Conservation (phyloP, 2,113 vertebrate genomes). For the Lepus americanus region DNA sequence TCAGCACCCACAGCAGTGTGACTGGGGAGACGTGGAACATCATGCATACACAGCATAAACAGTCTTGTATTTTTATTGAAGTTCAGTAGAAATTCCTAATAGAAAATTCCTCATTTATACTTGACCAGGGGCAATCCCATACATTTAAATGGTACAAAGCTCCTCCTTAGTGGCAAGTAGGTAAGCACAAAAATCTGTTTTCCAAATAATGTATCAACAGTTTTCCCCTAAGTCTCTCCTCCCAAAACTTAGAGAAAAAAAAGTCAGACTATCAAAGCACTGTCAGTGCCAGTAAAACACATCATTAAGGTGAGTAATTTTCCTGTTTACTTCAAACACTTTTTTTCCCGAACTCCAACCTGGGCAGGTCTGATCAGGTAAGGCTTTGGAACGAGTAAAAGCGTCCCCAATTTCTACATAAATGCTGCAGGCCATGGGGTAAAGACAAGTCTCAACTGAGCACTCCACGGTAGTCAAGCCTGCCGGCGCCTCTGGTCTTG, state of each 20-base stretch:
- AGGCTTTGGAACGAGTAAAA: slow-evolving; percentile 90
- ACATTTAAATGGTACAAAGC: not conserved
- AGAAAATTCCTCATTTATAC: slow-evolving; percentile 29
- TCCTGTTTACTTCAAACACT: slow-evolving; percentile 91
- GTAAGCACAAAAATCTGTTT: slow-evolving; percentile 22
- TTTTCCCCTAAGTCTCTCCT: slow-evolving; percentile 49
- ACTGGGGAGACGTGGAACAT: not conserved
- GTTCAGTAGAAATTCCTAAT: not conserved
- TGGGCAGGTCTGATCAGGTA: slow-evolving; percentile 93
- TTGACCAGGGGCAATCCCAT: not conserved
- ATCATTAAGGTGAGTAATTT: slow-evolving; percentile 91
- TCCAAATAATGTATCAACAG: slow-evolving; percentile 39
- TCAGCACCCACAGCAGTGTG: not conserved
- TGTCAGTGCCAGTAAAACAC: slow-evolving; percentile 88
- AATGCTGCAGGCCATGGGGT: slow-evolving; percentile 95
- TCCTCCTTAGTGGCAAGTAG: not conserved
- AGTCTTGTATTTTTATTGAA: not conserved
- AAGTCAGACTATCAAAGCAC: slow-evolving; percentile 85
- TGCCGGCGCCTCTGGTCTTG: slow-evolving; percentile 99
- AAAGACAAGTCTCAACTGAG: slow-evolving; percentile 95
- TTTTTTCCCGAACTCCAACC: slow-evolving; percentile 86
- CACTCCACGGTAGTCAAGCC: slow-evolving; percentile 93
- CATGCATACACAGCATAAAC: not conserved
- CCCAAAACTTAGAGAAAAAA: slow-evolving; percentile 62
- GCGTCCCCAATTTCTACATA: slow-evolving; percentile 94